Evolutionary conservation across 2,888 invertebrate species (phyloP).

Genomic region (Latrodectus elegans): DNA sequence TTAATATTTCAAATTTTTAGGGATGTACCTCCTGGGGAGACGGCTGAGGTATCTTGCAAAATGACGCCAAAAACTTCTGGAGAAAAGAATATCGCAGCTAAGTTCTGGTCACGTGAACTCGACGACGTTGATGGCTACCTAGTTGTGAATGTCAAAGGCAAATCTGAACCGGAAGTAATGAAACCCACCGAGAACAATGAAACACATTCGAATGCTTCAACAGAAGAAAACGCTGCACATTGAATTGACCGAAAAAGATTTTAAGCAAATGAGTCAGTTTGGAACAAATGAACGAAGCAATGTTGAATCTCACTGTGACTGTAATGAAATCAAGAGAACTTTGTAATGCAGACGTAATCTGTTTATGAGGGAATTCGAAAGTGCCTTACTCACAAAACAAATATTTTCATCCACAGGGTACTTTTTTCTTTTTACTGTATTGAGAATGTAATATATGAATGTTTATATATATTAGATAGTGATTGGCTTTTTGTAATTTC

Average conservation of each 20-base stretch:
- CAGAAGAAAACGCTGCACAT: neutral
- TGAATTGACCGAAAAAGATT: neutral
- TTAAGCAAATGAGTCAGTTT: neutral
- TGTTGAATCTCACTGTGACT: conserved; percentile 22
- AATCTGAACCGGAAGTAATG: conserved; percentile 17
- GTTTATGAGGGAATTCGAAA: neutral
- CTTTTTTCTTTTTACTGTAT: no score
- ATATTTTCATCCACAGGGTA: no score
- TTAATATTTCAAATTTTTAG: conserved; percentile 72
- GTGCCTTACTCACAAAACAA: no score
- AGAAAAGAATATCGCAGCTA: conserved; percentile 87
- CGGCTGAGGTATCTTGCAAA: conserved; percentile 84
- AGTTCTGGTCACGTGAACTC: conserved; percentile 90
- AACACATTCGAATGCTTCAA: neutral
- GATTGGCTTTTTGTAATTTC: no score
- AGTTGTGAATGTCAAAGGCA: conserved; percentile 81
- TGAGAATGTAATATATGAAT: no score
- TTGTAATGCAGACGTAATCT: neutral
- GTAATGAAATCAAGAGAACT: neutral
- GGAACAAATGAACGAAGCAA: neutral
- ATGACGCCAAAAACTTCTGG: conserved; percentile 87
- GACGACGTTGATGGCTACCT: conserved; percentile 91
- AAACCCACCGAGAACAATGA: conserved; percentile 25
- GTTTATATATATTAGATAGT: no score
- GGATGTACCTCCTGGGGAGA: conserved; percentile 80